phyloP scores from a whole-genome alignment of 2,113 vertebrate species.

The Triplophysa dalaica region DNA sequence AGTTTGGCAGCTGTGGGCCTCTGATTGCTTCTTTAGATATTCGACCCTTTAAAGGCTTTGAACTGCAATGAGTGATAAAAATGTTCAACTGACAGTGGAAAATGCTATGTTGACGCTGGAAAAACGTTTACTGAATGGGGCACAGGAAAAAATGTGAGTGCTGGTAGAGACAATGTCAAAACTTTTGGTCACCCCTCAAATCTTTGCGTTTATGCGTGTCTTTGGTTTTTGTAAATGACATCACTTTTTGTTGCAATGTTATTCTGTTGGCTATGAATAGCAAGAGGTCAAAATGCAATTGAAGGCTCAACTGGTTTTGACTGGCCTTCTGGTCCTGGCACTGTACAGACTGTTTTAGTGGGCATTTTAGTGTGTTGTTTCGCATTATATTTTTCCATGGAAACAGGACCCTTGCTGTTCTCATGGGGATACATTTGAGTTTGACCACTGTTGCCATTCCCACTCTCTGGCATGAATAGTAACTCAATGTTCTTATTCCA shows the following conservation, averaged over 20 bases:
- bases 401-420: neutral
- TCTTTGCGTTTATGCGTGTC: slow-evolving; percentile 9
- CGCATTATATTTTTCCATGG: neutral
- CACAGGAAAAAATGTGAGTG: slow-evolving; percentile 17
- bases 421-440: neutral
- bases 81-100: neutral
- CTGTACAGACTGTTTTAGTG: neutral
- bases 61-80: neutral
- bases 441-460: neutral
- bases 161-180: slow-evolving; percentile 17
- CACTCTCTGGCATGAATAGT: neutral
- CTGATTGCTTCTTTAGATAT: slow-evolving; percentile 25
- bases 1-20: neutral
- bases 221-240: slow-evolving; percentile 20
- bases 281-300: slow-evolving; percentile 13
- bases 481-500: neutral
- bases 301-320: slow-evolving; percentile 5
- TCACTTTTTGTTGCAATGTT: slow-evolving; percentile 31
- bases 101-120: slow-evolving; percentile 24
- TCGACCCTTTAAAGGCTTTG: neutral
- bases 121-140: neutral
- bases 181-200: neutral
- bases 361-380: neutral
- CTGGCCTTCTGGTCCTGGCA: neutral
- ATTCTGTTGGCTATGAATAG: slow-evolving; percentile 27